Conservation (phyloP, 2,797 vertebrate genomes). For the Oreochromis grahami region DNA sequence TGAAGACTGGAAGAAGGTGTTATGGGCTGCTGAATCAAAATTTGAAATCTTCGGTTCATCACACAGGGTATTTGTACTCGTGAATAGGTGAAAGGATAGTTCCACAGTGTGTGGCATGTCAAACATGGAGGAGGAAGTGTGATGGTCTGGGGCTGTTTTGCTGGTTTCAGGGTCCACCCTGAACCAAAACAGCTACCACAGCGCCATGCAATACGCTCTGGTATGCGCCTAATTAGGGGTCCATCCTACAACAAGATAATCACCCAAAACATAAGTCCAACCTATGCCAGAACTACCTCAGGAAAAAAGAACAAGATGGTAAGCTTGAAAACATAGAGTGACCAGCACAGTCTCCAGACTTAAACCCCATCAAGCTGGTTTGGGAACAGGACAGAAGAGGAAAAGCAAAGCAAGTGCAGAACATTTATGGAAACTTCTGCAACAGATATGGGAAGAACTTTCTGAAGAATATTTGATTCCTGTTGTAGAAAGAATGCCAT, state of each 20-base stretch:
- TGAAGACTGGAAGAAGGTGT: background rate
- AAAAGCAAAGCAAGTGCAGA: no score
- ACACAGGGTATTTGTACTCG: background rate
- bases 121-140: background rate
- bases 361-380: background rate
- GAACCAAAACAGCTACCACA: background rate
- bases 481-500: no score
- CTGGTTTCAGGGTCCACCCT: background rate
- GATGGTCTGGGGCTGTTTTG: background rate
- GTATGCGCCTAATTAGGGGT: background rate
- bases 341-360: background rate
- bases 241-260: background rate
- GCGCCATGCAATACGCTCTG: background rate
- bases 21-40: background rate
- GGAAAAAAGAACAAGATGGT: background rate
- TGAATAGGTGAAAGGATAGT: background rate
- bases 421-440: no score
- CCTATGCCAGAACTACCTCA: background rate
- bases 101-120: background rate
- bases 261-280: background rate
- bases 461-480: no score
- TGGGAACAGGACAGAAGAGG: background rate
- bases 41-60: background rate
- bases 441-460: no score
- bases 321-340: background rate